Percentiles rank a stretch among this genome's conserved stretches.
These are phyloP conservation scores for Sphaeridia pumilis DNA, from an alignment of 2,888 invertebrate genomes.

Conservation along the genomic window DNA sequence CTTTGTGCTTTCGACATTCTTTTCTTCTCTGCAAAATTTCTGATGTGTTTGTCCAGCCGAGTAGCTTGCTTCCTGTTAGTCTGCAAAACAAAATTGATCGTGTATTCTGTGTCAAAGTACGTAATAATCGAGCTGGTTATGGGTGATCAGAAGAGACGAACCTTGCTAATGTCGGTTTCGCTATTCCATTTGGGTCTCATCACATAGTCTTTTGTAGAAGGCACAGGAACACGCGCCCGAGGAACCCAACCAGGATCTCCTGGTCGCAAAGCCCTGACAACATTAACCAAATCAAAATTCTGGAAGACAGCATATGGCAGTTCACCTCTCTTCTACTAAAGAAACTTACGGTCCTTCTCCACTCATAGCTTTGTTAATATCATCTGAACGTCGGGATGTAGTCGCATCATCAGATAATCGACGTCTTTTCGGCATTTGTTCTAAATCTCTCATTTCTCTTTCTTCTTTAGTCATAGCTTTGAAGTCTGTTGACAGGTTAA, in stretches of 20 bases:
- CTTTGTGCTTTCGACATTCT: conserved; percentile 62
- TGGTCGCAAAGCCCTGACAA: conserved; percentile 66
- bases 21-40: conserved; percentile 76
- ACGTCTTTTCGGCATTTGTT: conserved; percentile 58
- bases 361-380: conserved; percentile 52
- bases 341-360: conserved; percentile 41
- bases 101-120: no score
- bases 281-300: not conserved
- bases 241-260: conserved; percentile 94
- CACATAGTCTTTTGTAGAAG: conserved; percentile 93
- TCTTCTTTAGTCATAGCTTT: conserved; percentile 89
- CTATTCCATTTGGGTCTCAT: conserved; percentile 82
- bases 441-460: conserved; percentile 79
- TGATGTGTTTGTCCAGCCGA: conserved; percentile 83
- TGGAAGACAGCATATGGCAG: not conserved
- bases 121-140: no score
- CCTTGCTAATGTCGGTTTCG: conserved; percentile 72
- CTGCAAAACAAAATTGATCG: conserved; percentile 11
- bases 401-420: conserved; percentile 40
- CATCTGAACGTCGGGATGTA: conserved; percentile 46
- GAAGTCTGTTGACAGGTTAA: conserved; percentile 86
- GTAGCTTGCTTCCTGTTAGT: conserved; percentile 56
- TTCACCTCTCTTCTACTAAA: not conserved
- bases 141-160: no score
- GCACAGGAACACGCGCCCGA: conserved; percentile 85